Evolutionary conservation across 2,888 invertebrate genomes (phyloP).

Genomic region (Heliconius sara): DNA sequence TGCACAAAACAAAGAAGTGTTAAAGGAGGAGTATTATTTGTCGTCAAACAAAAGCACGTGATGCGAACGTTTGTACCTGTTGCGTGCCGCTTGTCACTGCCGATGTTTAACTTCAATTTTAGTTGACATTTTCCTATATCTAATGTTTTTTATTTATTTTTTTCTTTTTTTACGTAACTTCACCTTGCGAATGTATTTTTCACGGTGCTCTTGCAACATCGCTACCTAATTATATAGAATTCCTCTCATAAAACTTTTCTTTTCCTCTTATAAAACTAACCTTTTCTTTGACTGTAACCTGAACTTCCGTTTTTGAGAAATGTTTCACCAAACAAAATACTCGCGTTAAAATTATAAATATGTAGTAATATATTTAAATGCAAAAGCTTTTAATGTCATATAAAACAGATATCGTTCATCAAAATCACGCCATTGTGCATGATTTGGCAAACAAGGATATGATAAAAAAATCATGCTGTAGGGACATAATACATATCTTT

Average conservation of each 20-base stretch:
- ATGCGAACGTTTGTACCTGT: slow-evolving; percentile 32
- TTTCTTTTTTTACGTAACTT: background rate
- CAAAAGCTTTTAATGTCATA: background rate
- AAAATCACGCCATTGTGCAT: slow-evolving; percentile 2
- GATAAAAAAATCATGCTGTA: background rate
- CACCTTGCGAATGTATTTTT: slow-evolving; percentile 18
- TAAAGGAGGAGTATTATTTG: background rate
- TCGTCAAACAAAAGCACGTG: slow-evolving; percentile 28
- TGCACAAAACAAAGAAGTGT: background rate
- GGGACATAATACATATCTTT: background rate
- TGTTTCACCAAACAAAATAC: background rate
- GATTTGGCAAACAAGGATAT: background rate
- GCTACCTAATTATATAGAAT: slow-evolving; percentile 7
- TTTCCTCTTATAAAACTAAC: background rate
- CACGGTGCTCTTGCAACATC: background rate
- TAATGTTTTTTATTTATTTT: background rate
- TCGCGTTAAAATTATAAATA: background rate
- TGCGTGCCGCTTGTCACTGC: slow-evolving; percentile 17
- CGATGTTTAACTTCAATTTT: background rate
- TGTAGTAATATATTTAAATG: background rate
- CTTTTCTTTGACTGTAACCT: background rate
- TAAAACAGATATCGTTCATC: background rate
- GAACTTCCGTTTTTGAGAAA: background rate
- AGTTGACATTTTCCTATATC: background rate
- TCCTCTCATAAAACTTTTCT: background rate